Conservation (phyloP, 2,113 vertebrate species). For the Cinclus mexicanus region DNA sequence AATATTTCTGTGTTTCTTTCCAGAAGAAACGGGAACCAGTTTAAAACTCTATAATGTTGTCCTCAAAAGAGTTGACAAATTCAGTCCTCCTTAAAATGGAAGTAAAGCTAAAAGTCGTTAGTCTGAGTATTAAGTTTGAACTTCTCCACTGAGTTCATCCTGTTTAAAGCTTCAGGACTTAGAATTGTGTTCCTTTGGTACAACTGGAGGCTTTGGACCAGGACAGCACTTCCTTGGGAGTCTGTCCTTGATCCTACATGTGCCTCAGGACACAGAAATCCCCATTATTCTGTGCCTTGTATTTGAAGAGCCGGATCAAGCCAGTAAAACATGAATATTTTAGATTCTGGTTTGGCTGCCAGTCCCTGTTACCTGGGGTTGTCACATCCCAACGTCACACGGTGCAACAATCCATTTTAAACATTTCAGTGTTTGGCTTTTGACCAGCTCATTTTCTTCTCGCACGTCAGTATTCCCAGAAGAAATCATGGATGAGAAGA, state of each 20-base stretch:
- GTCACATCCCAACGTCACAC: fast-evolving
- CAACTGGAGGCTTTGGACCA: neutral
- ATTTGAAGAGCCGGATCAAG: neutral
- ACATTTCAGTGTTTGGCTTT: fast-evolving
- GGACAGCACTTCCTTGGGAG: neutral
- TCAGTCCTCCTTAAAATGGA: neutral
- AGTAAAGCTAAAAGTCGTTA: neutral
- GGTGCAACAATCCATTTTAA: fast-evolving
- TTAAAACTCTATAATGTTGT: neutral
- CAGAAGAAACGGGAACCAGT: neutral
- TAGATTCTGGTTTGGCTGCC: neutral
- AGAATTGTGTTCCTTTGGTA: fast-evolving
- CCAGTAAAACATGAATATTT: neutral
- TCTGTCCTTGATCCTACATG: fast-evolving
- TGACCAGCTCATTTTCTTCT: neutral
- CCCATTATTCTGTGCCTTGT: fast-evolving
- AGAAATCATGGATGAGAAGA: conserved; percentile 62
- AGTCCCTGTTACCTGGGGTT: neutral
- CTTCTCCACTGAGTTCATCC: neutral
- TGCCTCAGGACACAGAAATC: neutral
- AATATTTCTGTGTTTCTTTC: neutral
- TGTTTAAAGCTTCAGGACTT: neutral
- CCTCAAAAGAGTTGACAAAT: neutral
- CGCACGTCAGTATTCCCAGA: conserved; percentile 47
- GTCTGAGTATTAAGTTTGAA: neutral